Conservation (phyloP, 2,113 vertebrate genomes). For the Protobothrops flavoviridis region DNA sequence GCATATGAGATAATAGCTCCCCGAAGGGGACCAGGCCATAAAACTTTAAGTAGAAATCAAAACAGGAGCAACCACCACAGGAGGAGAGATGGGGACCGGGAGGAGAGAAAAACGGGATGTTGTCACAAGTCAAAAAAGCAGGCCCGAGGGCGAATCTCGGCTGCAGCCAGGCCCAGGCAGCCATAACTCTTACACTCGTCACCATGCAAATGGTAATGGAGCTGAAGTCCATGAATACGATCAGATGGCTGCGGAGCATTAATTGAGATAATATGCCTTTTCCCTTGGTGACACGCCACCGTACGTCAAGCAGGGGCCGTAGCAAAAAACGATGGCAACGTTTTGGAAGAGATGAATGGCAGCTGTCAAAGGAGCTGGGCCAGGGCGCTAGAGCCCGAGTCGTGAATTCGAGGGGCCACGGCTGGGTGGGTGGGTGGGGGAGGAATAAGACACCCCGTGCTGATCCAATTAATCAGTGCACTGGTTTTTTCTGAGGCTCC, state of each 20-base stretch:
- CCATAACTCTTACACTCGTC: conserved; percentile 73
- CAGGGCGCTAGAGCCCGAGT: background rate
- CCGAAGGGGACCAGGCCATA: conserved; percentile 86
- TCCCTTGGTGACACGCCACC: conserved; percentile 56
- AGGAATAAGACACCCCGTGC: background rate
- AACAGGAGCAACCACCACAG: conserved; percentile 75
- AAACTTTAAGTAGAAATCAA: conserved; percentile 98
- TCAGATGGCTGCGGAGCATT: conserved; percentile 72
- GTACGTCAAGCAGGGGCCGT: conserved; percentile 53
- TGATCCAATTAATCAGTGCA: too few species aligned
- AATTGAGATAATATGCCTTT: conserved; percentile 72
- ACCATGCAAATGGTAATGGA: conserved; percentile 77
- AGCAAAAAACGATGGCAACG: conserved; percentile 64
- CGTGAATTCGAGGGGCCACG: background rate
- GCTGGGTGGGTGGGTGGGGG: too few species aligned
- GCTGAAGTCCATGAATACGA: conserved; percentile 72
- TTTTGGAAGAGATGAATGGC: conserved; percentile 33
- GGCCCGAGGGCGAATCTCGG: conserved; percentile 76
- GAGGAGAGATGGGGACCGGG: conserved; percentile 37
- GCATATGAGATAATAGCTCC: conserved; percentile 92
- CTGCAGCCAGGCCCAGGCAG: conserved; percentile 67
- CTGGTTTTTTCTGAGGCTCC: too few species aligned
- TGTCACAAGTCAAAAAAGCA: conserved; percentile 74
- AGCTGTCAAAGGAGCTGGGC: background rate
- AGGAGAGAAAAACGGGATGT: conserved; percentile 77